Conservation (phyloP, 2,797 vertebrate genomes). For the Anomalospiza imberbis region DNA sequence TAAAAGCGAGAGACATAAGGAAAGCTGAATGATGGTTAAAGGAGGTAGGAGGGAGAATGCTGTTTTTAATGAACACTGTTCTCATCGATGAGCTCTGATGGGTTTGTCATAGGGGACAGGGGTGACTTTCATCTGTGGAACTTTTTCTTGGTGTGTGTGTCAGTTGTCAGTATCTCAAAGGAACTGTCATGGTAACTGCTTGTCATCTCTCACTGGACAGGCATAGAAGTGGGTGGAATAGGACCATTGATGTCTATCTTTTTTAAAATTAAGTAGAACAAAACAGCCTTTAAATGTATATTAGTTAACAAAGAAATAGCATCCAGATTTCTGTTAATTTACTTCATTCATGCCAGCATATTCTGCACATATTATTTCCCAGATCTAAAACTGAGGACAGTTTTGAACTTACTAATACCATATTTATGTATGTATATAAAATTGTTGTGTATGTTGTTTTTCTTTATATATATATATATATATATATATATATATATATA, state of each 20-base stretch:
- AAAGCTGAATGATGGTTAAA: neutral
- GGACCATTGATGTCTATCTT: neutral
- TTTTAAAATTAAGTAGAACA: neutral
- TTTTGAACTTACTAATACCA: neutral
- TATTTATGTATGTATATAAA: neutral
- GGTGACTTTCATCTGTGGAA: neutral
- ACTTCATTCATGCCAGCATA: neutral
- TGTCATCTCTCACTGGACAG: neutral
- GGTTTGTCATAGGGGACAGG: neutral
- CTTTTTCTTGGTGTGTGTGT: neutral
- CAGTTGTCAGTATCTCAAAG: neutral
- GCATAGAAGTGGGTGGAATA: neutral
- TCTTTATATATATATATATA: neutral
- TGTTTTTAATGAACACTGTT: neutral
- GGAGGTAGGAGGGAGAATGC: conserved; percentile 2
- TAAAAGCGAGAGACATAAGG: neutral
- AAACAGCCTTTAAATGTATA: neutral
- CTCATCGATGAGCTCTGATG: neutral
- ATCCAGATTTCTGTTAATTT: neutral
- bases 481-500: neutral
- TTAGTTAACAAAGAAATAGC: neutral
- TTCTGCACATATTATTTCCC: neutral
- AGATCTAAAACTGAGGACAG: neutral
- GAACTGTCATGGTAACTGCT: neutral
- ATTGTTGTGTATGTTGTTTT: neutral